Evolutionary conservation across 2,113 vertebrate genomes (phyloP).

Genomic region (Lagopus leucura): DNA sequence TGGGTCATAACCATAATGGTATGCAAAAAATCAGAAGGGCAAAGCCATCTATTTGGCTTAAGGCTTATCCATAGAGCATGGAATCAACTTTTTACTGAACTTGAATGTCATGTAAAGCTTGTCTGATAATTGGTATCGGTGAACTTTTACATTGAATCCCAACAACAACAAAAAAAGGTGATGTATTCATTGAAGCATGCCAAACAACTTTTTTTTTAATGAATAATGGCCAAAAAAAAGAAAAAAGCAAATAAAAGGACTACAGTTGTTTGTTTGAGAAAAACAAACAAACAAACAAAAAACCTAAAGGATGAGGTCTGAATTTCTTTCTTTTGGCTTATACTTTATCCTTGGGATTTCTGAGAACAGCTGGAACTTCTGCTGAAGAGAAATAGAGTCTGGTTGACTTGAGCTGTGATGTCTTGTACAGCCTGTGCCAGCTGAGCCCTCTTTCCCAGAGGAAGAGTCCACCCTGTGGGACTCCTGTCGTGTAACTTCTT

Average conservation of each 20-base stretch:
- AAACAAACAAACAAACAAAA: background rate
- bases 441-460: conserved; percentile 16
- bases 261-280: background rate
- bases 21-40: background rate
- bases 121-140: background rate
- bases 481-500: background rate
- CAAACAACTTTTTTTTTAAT: background rate
- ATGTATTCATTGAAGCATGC: background rate
- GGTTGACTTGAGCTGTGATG: background rate
- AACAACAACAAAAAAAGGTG: background rate
- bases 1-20: background rate
- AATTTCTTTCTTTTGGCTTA: conserved; percentile 10
- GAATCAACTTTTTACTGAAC: background rate
- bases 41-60: background rate
- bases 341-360: background rate
- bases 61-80: background rate
- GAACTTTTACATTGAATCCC: background rate
- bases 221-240: background rate
- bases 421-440: background rate
- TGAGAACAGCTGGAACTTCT: conserved; percentile 32
- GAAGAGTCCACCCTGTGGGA: background rate
- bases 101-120: background rate
- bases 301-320: background rate
- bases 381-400: background rate
- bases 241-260: background rate